Percentiles rank a stretch among this genome's conserved stretches.
Evolutionary conservation across 2,113 vertebrate species (phyloP).

Genomic region (Propithecus coquereli): DNA sequence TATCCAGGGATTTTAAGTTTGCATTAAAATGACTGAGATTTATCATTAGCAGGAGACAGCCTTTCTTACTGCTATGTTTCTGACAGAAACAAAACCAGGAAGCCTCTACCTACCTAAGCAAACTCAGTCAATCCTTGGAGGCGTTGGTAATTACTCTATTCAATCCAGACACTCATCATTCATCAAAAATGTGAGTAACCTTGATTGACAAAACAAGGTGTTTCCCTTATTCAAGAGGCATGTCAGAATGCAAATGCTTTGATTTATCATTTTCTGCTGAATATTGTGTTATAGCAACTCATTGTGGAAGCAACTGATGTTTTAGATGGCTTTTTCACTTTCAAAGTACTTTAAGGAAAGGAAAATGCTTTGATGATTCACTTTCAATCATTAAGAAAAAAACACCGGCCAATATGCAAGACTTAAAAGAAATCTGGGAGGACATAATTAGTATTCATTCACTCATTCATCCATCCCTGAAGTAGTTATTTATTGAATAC

Average conservation of each 20-base stretch:
- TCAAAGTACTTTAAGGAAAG: not conserved
- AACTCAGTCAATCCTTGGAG: not conserved
- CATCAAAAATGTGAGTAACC: not conserved
- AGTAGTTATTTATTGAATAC: not conserved
- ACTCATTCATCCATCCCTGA: not conserved
- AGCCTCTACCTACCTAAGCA: constrained; percentile 12
- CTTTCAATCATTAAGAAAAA: not conserved
- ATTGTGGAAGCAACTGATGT: not conserved
- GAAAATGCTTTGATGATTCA: not conserved
- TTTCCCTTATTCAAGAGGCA: not conserved
- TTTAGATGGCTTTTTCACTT: not conserved
- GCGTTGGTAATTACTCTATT: not conserved
- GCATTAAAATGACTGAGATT: not conserved
- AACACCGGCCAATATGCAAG: not conserved
- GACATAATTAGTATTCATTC: not conserved
- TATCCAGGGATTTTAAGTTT: constrained; percentile 10
- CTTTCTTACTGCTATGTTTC: not conserved
- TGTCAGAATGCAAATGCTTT: not conserved
- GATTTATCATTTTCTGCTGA: not conserved
- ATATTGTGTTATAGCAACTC: not conserved
- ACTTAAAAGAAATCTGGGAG: not conserved
- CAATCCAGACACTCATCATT: not conserved
- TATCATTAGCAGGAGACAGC: constrained; percentile 22
- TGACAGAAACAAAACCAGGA: constrained; percentile 59
- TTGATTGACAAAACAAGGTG: constrained; percentile 36